Conservation (phyloP, 2,113 vertebrate genomes). For the Ammospiza nelsoni region DNA sequence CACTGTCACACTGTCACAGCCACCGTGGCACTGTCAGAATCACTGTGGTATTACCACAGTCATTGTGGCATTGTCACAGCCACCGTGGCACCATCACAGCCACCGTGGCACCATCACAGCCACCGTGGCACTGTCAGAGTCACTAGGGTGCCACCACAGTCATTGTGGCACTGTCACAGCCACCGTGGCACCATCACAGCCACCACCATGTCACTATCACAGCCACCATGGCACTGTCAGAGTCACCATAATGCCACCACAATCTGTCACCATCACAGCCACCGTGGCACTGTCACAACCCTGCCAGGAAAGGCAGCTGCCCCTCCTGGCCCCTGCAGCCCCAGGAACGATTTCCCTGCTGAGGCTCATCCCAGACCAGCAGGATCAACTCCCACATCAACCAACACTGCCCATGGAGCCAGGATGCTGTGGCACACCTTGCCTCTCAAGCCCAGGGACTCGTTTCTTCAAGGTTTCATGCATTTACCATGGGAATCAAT, state of each 20-base stretch:
- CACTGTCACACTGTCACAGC: fast-evolving
- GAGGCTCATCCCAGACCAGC: neutral
- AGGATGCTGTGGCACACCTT: neutral
- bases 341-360: neutral
- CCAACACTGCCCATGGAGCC: neutral
- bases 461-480: neutral
- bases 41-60: fast-evolving
- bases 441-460: neutral
- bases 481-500: neutral
- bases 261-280: neutral
- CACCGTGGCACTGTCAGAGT: fast-evolving
- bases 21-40: fast-evolving
- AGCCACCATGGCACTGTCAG: fast-evolving
- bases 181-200: fast-evolving
- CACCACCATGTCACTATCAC: no score
- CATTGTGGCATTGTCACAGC: fast-evolving
- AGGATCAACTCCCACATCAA: neutral
- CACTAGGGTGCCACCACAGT: no score
- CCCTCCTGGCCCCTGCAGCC: neutral
- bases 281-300: fast-evolving
- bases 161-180: no score
- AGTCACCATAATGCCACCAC: neutral
- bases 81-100: no score
- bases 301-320: neutral
- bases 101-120: no score